These are phyloP conservation scores for Manis pentadactyla DNA, from an alignment of 2,797 vertebrate species.

Conservation along the genomic window DNA sequence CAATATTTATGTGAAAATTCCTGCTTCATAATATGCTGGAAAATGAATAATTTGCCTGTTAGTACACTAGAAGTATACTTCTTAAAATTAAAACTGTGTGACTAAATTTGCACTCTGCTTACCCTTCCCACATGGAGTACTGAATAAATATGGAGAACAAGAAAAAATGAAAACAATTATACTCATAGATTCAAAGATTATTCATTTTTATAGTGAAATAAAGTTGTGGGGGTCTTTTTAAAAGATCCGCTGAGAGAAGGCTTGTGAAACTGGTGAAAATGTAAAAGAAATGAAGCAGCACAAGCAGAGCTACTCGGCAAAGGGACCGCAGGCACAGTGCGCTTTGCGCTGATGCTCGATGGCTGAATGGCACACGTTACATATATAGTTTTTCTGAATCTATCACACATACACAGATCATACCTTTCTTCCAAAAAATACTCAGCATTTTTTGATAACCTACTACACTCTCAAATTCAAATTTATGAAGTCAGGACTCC, in stretches of 20 bases:
- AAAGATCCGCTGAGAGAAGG: background rate
- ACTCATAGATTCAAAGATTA: background rate
- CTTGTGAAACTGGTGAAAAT: background rate
- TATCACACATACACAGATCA: background rate
- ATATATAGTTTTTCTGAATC: background rate
- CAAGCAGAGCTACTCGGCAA: background rate
- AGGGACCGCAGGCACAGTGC: background rate
- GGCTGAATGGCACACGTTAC: background rate
- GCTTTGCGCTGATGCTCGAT: background rate
- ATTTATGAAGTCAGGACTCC: background rate
- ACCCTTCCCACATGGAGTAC: background rate
- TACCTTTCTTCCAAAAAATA: background rate
- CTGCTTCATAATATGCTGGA: background rate
- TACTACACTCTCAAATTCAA: background rate
- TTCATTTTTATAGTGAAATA: background rate
- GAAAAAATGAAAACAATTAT: background rate
- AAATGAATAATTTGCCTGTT: background rate
- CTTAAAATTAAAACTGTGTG: background rate
- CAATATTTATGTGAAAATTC: background rate
- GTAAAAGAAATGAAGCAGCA: background rate
- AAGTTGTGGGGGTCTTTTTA: background rate
- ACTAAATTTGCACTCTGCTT: background rate
- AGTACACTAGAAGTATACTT: background rate
- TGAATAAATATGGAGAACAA: constrained; percentile 13
- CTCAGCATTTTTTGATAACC: background rate